Percentiles rank a stretch among this genome's conserved stretches.
Conservation (phyloP, 2,797 vertebrate genomes). For the Erpetoichthys calabaricus region DNA sequence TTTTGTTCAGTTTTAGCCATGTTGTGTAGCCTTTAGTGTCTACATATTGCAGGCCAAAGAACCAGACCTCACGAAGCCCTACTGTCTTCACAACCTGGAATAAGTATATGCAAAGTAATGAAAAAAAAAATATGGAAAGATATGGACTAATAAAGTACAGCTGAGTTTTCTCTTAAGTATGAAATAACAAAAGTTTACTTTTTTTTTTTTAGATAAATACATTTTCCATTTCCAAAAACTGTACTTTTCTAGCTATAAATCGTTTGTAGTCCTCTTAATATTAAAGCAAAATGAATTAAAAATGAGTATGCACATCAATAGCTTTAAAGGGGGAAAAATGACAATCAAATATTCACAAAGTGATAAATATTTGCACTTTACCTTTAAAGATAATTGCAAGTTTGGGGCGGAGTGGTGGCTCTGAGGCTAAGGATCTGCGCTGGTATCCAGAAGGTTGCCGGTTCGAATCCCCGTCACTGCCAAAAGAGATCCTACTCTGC, state of each 20-base stretch:
- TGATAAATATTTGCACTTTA: neutral
- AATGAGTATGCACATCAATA: neutral
- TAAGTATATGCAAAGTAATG: conserved; percentile 11
- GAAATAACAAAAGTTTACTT: neutral
- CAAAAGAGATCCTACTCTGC: too few relatives aligned
- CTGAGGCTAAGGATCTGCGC: too few relatives aligned
- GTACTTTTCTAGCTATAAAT: neutral
- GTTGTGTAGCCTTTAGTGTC: conserved; percentile 94
- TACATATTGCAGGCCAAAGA: conserved; percentile 91
- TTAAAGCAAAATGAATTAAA: too few relatives aligned
- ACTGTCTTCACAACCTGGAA: conserved; percentile 92
- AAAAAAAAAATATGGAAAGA: neutral
- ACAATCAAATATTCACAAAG: neutral
- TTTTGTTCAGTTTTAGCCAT: conserved; percentile 95
- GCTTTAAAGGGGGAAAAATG: neutral
- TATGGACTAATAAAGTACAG: neutral
- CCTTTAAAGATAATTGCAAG: neutral
- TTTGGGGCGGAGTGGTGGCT: too few relatives aligned
- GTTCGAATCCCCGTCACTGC: too few relatives aligned
- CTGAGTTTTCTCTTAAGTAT: neutral
- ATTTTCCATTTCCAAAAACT: neutral
- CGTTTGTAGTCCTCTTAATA: too few relatives aligned
- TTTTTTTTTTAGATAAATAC: neutral
- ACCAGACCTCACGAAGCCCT: conserved; percentile 91
- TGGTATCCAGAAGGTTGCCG: too few relatives aligned